Percentiles rank a stretch among this genome's conserved stretches.
Conservation (phyloP, 2,888 invertebrate species). For the Aethes cnicana region DNA sequence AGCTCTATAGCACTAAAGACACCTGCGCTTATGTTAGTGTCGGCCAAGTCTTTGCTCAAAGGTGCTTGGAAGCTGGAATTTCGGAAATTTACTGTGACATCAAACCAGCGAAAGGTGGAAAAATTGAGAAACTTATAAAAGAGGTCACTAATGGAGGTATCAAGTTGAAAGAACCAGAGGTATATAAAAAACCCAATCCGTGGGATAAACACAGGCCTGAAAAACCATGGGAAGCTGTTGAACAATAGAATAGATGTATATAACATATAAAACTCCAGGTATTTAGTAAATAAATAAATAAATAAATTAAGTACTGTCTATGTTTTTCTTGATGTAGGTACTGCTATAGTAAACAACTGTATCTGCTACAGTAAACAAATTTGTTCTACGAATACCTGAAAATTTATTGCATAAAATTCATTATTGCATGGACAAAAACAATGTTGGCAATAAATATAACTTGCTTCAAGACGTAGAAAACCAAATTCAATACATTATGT, state of each 20-base stretch:
- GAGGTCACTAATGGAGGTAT: constrained; percentile 87
- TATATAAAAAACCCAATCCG: constrained; percentile 83
- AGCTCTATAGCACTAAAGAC: constrained; percentile 90
- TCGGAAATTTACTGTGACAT: constrained; percentile 86
- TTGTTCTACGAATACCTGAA: no score
- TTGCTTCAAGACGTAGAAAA: no score
- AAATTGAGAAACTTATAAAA: constrained; percentile 85
- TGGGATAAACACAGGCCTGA: constrained; percentile 85
- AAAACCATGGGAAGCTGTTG: constrained; percentile 88
- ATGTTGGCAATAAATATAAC: no score
- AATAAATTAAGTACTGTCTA: constrained; percentile 16
- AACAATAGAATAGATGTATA: constrained; percentile 43
- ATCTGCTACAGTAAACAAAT: no score
- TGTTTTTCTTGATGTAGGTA: no score
- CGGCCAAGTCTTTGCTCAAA: constrained; percentile 88
- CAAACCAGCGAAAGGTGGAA: constrained; percentile 82
- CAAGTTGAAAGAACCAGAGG: constrained; percentile 85
- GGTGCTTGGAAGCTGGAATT: constrained; percentile 91
- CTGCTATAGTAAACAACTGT: no score
- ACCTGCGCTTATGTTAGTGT: constrained; percentile 91
- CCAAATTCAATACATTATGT: no score
- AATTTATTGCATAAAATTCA: no score
- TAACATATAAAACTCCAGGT: no score
- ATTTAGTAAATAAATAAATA: constrained; percentile 30
- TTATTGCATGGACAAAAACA: no score